A percentile compares a stretch with the other conserved stretches of the same genome.
Conservation (phyloP, 2,888 invertebrate species). For the Chesias legatella region DNA sequence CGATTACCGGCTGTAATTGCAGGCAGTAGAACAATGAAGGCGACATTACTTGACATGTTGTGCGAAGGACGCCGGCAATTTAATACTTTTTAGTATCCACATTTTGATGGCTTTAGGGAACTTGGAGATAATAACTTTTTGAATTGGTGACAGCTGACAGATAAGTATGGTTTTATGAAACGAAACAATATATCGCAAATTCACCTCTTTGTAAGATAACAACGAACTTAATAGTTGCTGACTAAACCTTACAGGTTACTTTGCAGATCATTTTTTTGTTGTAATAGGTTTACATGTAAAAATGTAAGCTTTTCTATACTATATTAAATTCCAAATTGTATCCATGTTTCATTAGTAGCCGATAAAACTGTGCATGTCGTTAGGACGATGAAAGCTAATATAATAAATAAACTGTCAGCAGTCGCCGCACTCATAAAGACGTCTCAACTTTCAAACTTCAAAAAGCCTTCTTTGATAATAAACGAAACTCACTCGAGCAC, state of each 20-base stretch:
- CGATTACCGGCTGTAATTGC: slow-evolving; percentile 55
- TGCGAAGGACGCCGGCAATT: slow-evolving; percentile 24
- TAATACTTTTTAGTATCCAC: slow-evolving; percentile 22
- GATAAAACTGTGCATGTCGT: too few relatives aligned
- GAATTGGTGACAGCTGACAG: slow-evolving; percentile 4
- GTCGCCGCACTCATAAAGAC: slow-evolving; percentile 57
- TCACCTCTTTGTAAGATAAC: slow-evolving; percentile 7
- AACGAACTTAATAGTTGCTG: too few relatives aligned
- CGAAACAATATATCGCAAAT: slow-evolving; percentile 13
- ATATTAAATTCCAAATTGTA: too few relatives aligned
- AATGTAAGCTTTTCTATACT: too few relatives aligned
- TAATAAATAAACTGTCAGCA: slow-evolving; percentile 72
- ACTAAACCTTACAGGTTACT: too few relatives aligned
- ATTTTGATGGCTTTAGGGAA: slow-evolving; percentile 15
- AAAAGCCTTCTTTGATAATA: slow-evolving; percentile 40
- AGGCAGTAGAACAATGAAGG: slow-evolving; percentile 48
- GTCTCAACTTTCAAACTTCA: slow-evolving; percentile 51
- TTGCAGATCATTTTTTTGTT: too few relatives aligned
- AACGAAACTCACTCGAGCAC: slow-evolving; percentile 5
- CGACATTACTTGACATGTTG: slow-evolving; percentile 46
- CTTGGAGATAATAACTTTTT: slow-evolving; percentile 15
- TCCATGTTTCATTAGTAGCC: too few relatives aligned
- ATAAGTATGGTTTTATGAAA: slow-evolving; percentile 4
- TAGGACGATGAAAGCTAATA: slow-evolving; percentile 72
- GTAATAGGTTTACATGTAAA: too few relatives aligned